Conservation (phyloP, 2,888 invertebrate genomes). For the Drosophila robusta region DNA sequence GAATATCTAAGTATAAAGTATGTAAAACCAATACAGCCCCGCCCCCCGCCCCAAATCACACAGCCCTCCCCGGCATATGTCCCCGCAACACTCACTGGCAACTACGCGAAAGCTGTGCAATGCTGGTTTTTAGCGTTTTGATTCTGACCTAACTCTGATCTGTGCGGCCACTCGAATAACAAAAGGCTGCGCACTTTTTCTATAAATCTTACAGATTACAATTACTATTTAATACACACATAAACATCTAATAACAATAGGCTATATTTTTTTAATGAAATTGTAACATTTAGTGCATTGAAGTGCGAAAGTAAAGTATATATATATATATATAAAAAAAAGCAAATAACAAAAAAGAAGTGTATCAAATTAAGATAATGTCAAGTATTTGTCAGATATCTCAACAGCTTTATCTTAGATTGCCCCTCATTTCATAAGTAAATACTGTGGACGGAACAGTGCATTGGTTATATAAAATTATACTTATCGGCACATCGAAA, state of each 20-base stretch:
- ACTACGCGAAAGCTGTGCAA: constrained; percentile 22
- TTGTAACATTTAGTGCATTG: constrained; percentile 71
- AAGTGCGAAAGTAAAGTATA: constrained; percentile 67
- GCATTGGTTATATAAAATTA: too few relatives aligned
- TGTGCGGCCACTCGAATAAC: constrained; percentile 68
- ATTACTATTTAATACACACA: constrained; percentile 55
- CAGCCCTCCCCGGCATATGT: background rate
- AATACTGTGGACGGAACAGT: background rate
- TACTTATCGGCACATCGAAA: too few relatives aligned
- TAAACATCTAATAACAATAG: constrained; percentile 62
- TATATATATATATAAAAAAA: constrained; percentile 36
- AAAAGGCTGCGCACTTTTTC: constrained; percentile 59
- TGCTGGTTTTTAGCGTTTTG: constrained; percentile 29
- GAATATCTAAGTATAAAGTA: constrained; percentile 34
- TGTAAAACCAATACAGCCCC: constrained; percentile 8
- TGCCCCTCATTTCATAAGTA: background rate
- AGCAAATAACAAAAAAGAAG: constrained; percentile 12
- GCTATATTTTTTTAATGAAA: constrained; percentile 77
- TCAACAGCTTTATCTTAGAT: constrained; percentile 9
- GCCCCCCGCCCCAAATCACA: background rate
- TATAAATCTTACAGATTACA: constrained; percentile 58
- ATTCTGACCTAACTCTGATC: constrained; percentile 26
- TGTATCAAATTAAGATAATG: constrained; percentile 13
- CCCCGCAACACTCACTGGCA: background rate
- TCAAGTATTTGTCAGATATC: constrained; percentile 1